Base-by-base conservation (phyloP, 2,113 vertebrate species). In the Cheirogaleus medius region DNA sequence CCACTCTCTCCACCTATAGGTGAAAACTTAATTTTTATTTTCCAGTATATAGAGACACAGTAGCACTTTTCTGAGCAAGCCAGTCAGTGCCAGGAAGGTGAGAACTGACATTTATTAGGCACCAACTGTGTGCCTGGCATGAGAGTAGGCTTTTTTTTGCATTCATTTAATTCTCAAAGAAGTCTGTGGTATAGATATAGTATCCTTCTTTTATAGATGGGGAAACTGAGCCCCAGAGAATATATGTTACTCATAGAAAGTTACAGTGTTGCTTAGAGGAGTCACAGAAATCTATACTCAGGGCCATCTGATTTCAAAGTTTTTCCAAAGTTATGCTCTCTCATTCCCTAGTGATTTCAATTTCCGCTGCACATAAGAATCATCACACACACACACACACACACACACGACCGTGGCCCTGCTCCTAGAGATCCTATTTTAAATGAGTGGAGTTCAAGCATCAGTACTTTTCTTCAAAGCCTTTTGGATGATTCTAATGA, bases 1-100 rank as follows among this genome's bases (percentile, higher is more conserved):
- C 77, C 82, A 34, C 71, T 86, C 69, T 0, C 0, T 97, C 60
- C 49, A 95, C 91, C 21, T 94, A 96, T 69, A 78, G 39, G 7
- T 0, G 49, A 98, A 97, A 93, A 90, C 10, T 89, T 37, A 81
- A 95, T 32, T 69, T 97, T 98, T 80, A 80, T 89, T 96, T 92
- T 78, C 49, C 74, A 96, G 85, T 23, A 32, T 60, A 58, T 44
- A 27, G 69, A 58, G 74, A 85, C 80, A 74, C 80, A 81, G 29
- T 42, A 91, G 39, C 10, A 84, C 76, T 81, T 87, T 94, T 82
- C 39, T 49, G 69, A 95, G 54, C 56, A 90, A 90, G 58, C 56
- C 76, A 71, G 37, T 77, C 32, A 27, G 49, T 34, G 76, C 12
- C 29, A 32, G 25, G 54, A 91, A 91, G 42, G 20, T 68, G 18